These are phyloP conservation scores for Conus ventricosus DNA, from an alignment of 1,140 invertebrate species.

Conservation along the genomic window DNA sequence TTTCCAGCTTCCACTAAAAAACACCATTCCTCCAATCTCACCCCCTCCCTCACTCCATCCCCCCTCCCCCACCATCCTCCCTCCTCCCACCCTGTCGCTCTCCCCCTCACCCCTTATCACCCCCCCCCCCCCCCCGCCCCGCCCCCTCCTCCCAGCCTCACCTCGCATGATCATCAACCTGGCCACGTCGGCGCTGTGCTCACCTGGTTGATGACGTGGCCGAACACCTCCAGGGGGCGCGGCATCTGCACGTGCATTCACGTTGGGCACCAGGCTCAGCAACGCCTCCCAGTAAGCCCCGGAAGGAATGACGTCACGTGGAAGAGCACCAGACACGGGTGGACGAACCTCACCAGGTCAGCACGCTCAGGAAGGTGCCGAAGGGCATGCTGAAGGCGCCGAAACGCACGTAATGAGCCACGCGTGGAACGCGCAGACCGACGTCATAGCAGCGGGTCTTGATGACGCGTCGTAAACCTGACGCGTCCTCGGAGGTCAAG, in stretches of 20 bases:
- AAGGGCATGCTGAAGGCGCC: neutral
- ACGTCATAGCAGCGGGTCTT: conserved; percentile 6
- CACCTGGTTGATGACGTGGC: conserved; percentile 42
- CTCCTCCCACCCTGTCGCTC: too few species aligned
- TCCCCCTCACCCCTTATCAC: too few species aligned
- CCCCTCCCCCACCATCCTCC: too few species aligned
- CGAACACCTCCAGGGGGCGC: conserved; percentile 45
- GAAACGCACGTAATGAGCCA: conserved; percentile 40
- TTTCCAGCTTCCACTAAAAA: too few species aligned
- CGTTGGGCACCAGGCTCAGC: conserved; percentile 41
- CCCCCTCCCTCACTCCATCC: too few species aligned
- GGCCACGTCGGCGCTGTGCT: conserved; percentile 54
- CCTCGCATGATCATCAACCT: conserved; percentile 49
- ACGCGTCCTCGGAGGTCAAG: neutral
- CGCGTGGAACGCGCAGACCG: neutral
- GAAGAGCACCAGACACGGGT: conserved; percentile 49
- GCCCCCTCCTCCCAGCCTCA: conserved; percentile 5
- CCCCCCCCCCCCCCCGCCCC: too few species aligned
- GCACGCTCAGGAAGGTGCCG: conserved; percentile 26
- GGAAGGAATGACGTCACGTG: conserved; percentile 40
- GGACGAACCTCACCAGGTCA: conserved; percentile 35
- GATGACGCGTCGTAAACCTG: neutral
- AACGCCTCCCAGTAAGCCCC: conserved; percentile 49
- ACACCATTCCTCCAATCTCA: too few species aligned
- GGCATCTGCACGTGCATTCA: conserved; percentile 43